phyloP scores from a whole-genome alignment of 1,140 invertebrate genomes.

The Lutraria rhynchaena region DNA sequence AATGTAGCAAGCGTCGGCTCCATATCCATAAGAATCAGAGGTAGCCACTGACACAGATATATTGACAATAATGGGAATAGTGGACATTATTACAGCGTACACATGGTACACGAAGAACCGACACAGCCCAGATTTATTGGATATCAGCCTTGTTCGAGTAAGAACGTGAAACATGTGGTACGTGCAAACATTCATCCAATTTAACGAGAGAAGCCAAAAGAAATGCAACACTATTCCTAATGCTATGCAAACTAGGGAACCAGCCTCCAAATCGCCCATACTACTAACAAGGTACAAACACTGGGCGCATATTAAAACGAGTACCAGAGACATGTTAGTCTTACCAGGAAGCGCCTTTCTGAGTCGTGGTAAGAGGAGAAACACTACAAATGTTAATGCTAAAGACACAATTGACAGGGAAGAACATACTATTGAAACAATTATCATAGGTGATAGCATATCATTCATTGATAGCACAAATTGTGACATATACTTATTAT shows the following conservation, averaged over 20 bases:
- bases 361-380: not conserved
- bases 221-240: constrained; percentile 7
- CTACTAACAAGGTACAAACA: not conserved
- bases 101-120: not conserved
- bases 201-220: constrained; percentile 3
- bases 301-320: not conserved
- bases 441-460: not conserved
- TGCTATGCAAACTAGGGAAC: not conserved
- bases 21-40: not conserved
- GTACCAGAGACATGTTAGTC: constrained; percentile 2
- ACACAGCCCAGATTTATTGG: not conserved
- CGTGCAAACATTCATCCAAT: constrained; percentile 34
- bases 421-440: constrained; percentile 10
- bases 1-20: constrained; percentile 9
- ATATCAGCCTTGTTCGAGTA: not conserved
- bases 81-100: not conserved
- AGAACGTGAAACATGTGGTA: constrained; percentile 19
- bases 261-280: not conserved
- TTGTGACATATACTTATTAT: not conserved
- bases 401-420: constrained; percentile 2
- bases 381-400: not conserved
- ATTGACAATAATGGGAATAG: constrained; percentile 1
- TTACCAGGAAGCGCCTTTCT: constrained; percentile 22
- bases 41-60: not conserved
- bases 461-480: not conserved